A percentile compares a stretch with the other conserved stretches of the same genome.
Evolutionary conservation across 2,113 vertebrate genomes (phyloP).

Genomic region (Microtus oregoni): DNA sequence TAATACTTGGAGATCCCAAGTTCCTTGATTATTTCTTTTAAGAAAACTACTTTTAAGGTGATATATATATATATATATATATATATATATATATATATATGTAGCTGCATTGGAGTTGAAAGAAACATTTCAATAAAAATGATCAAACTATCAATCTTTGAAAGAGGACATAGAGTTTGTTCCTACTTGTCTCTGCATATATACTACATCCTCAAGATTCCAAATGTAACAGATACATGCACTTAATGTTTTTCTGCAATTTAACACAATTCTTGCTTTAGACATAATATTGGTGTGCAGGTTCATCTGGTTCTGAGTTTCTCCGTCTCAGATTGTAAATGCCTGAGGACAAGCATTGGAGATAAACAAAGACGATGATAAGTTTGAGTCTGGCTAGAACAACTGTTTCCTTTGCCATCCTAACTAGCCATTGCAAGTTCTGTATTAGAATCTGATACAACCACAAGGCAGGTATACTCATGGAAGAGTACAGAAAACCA

Average conservation of each 20-base stretch:
- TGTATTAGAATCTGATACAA: neutral
- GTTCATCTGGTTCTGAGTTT: neutral
- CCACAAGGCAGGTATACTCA: neutral
- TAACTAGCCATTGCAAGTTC: neutral
- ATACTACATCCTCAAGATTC: neutral
- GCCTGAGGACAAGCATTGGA: neutral
- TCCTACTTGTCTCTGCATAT: fast-evolving
- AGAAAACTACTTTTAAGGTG: neutral
- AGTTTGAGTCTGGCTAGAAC: neutral
- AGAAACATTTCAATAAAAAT: neutral
- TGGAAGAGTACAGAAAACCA: neutral
- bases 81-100: neutral
- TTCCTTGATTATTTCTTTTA: neutral
- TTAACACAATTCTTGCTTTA: neutral
- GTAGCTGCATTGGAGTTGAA: neutral
- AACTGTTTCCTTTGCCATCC: neutral
- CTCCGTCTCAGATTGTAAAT: neutral
- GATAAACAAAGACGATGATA: neutral
- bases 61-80: too few species aligned
- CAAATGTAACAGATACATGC: neutral
- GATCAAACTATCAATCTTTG: neutral
- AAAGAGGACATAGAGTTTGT: neutral
- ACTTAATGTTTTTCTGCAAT: neutral
- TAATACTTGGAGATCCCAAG: neutral
- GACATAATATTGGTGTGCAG: neutral